Base-by-base conservation (phyloP, 2,888 invertebrate species). In the Drosophila melanocephala region DNA sequence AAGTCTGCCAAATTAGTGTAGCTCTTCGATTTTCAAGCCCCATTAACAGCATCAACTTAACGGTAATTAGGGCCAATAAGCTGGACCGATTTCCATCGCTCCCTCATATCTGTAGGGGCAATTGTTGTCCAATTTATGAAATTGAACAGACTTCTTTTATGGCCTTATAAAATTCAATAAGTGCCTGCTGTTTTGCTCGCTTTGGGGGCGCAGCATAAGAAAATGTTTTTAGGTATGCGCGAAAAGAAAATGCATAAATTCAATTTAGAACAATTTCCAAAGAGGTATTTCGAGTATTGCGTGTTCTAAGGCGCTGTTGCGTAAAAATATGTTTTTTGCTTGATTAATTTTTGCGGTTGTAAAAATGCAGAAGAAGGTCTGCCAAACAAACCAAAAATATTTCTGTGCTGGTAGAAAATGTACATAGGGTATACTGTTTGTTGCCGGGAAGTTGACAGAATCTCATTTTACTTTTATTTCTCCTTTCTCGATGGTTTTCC, bases 61-160 rank as follows among this genome's bases (percentile, higher is more conserved):
- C 35, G 56, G 57, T 68, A 81, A 80, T 80, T 72, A 81, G 72
- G 55, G 65, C 64, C 42, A 80, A 77, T 81, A 75, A 80, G 65
- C 74, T 50, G 65, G 55, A 68, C 68, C 65, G 72, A 81, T 81
- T 80, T 51, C 5, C 7, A 4, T 9, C 10, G 10, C 10, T 10
- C n/a, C 22, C 28, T n/a, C 32, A 30, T 59, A 53, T 28, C 37
- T 14, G 28, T 50, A 16, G 39, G 62, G 57, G 73, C 81, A 87
- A 85, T 89, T 87, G 84, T 89, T 87, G 57, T 79, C 52, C 72
- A 89, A 87, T 87, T 89, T 87, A 78, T 81, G 83, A 89, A 89
- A 89, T 87, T 87, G 85, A 85, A 67, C 72, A 72, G 77, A 68
- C 65, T 72, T 84, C 62, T 73, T 87, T 87, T 75, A 84, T 76